Base-by-base conservation (phyloP, 2,113 vertebrate genomes). In the Cheilinus undulatus region DNA sequence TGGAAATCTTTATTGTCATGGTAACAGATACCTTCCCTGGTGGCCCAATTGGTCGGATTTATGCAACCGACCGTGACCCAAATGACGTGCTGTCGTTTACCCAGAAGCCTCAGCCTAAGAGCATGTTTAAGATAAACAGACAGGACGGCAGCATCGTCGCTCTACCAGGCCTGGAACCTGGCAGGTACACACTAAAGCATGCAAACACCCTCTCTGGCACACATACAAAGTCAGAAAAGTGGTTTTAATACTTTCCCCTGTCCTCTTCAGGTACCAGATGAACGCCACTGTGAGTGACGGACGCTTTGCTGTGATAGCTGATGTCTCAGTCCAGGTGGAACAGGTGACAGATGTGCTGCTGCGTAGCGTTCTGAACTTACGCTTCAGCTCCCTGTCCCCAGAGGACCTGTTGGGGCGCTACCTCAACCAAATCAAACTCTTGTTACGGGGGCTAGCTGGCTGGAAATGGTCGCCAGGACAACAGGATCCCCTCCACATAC, bases 241-340 rank as follows among this genome's bases (percentile, higher is more conserved):
- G 20, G 7, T 48, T 19, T 2, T 12, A 36, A 17, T 13, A 17
- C 9, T 3, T 63, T 27, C 40, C 36, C 32, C 53, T 51, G 9
- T 54, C 17, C 27, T 72, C n/a, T 57, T 46, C 76, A 97, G 97
- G 60, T 99, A 99, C 10, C 73, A 95, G 56, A 91, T 98, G 58
- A 98, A 99, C 0, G 95, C 95, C 5, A 97, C 97, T 0, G 97
- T 99, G 76, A 99, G 96, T 1, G 98, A 99, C 0, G 97, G 97
- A 5, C 95, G 96, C 0, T 97, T 97, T 60, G 95, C 96, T 30
- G 96, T 97, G 26, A 94, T 95, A 34, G 94, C 96, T 0, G 97
- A 96, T 0, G 95, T 99, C 4, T 93, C 94, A 0, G 95, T 99
- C n/a, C 95, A 95, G 0, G 97, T 99, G 0, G 95, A 98, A 56